Base-by-base conservation (phyloP, 2,113 vertebrate species). In the Mandrillus leucophaeus region DNA sequence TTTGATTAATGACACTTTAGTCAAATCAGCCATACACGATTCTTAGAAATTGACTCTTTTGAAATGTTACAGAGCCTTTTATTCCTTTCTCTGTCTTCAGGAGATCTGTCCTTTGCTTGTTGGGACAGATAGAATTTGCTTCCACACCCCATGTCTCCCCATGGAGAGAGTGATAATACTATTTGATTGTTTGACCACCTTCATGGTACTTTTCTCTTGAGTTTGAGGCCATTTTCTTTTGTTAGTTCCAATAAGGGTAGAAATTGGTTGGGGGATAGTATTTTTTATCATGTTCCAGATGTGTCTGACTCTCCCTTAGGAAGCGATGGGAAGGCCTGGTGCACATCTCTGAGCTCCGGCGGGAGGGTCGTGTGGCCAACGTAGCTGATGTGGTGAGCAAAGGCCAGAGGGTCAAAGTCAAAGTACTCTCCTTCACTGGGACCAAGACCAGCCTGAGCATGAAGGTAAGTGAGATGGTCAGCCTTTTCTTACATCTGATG, bases 371-470 rank as follows among this genome's bases (percentile, higher is more conserved):
- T 0, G 99, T 99, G 73, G 99, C 99, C 87, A 99, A 99, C 0
- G 99, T 99, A 79, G 99, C 99, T 0, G 99, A 99, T 64, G 99
- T 99, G 8, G 99, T 99, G 96, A 99, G 98, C 98, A 99, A 99
- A 99, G 99, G 99, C 68, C 99, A 99, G 95, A 99, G 99, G 97
- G 99, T 99, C 32, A 99, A 99, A 96, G 98, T 99, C 96, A 99
- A 99, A 98, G 99, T 99, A 35, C 98, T 99, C 2, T 99, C 99
- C 3, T 99, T 99, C 97, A 99, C 99, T 9, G 99, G 99, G 86
- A 99, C 99, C 50, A 99, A 99, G 98, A 99, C 99, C 96, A 99
- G 99, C 97, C 98, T 99, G 88, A 99, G 99, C 97, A 99, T 99
- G 99, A 99, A 99, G 99, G 99, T 99, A 98, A 40, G 70, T 13